Evolutionary conservation across 2,797 vertebrate genomes (phyloP).

Genomic region (Triplophysa yarkandensis): DNA sequence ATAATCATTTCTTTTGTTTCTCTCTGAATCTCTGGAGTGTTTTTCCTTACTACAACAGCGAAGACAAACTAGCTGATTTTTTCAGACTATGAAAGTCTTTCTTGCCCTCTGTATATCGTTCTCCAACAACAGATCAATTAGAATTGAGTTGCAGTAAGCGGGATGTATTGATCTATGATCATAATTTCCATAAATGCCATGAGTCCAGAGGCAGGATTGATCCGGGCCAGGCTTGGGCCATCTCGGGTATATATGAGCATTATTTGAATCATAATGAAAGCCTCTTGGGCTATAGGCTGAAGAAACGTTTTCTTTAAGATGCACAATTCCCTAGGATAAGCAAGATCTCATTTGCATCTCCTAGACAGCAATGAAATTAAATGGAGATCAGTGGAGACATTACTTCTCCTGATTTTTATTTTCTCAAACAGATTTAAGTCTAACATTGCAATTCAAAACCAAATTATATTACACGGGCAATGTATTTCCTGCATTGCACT

Average conservation of each 20-base stretch:
- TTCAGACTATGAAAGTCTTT: conserved; percentile 25
- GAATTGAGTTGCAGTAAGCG: conserved; percentile 70
- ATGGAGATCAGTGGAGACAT: neutral
- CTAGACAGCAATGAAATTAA: neutral
- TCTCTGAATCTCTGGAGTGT: conserved; percentile 17
- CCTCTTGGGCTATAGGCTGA: neutral
- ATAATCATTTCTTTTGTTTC: conserved; percentile 41
- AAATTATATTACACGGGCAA: neutral
- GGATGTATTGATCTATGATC: conserved; percentile 66
- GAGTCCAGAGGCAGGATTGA: conserved; percentile 63
- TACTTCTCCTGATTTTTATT: too few relatives aligned
- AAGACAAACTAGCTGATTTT: conserved; percentile 39
- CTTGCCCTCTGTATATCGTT: conserved; percentile 43
- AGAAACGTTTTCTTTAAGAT: conserved; percentile 16
- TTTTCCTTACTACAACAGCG: conserved; percentile 23
- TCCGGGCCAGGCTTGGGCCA: conserved; percentile 60
- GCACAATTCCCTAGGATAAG: neutral
- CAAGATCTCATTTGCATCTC: conserved; percentile 3
- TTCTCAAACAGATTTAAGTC: too few relatives aligned
- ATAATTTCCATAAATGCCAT: conserved; percentile 69
- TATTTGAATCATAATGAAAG: conserved; percentile 35
- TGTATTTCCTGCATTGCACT: too few relatives aligned
- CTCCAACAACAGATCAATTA: conserved; percentile 63
- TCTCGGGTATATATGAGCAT: conserved; percentile 18
- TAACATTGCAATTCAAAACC: neutral